Evolutionary conservation across 2,113 vertebrate genomes (phyloP), one percentile per base, ranked within the genome.

Genomic region (Apodemus speciosus): DNA sequence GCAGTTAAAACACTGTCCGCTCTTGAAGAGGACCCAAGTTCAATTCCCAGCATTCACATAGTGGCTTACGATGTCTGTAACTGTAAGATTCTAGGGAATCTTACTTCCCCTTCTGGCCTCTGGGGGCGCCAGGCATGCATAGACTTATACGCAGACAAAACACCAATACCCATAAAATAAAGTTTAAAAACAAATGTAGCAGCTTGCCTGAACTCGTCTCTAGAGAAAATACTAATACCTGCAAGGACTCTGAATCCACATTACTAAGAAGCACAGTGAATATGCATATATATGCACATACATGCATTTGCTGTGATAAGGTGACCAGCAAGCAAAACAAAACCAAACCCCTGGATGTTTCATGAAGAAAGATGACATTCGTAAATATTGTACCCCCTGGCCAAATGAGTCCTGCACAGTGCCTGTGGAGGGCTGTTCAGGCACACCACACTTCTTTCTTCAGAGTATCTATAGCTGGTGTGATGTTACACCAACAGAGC

Each of bases 191-290:
- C 38, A 64, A 38, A 73, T 32, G 14, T 3, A 94, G 66, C 46
- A 62, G 23, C 91, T 35, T 95, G 71, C 51, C 72, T 95, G 62
- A 96, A 91, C 60, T 69, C 89, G 11, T 93, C 53, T 77, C 88
- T 89, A 90, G 2, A 94, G 73, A 94, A 92, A 89, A 90, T 18
- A 40, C 0, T 40, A 35, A 80, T 30, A 75, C 21, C 43, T 53
- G 58, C 49, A 94, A 43, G 79, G n/a, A 38, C 58, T 90, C 53
- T 94, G 87, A 93, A 62, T 76, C 46, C 51, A 85, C 38, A 93
- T 83, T 49, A 91, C 25, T n/a, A 75, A 88, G n/a, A 43, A 96
- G 16, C n/a, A 81, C 51, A 9, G 25, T 79, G 43, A 75, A 14
- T 35, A 60, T 27, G 46, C 32, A 27, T 85, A 21, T 32, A 23